Evolutionary conservation across 2,888 invertebrate genomes (phyloP).

Genomic region (Odontomyia ornata): DNA sequence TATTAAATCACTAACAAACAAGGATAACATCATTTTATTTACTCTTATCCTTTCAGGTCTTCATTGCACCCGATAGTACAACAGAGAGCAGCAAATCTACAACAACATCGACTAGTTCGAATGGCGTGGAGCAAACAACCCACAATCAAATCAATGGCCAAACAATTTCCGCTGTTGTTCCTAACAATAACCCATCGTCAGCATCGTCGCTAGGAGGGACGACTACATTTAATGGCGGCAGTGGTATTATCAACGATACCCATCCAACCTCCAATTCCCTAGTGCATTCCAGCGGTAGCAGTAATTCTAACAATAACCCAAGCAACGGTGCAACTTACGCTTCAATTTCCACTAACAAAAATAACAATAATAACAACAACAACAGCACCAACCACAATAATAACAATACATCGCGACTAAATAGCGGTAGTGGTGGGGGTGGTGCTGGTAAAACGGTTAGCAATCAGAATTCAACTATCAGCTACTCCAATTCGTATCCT

Average conservation of each 20-base stretch:
- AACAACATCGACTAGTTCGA: constrained; percentile 37
- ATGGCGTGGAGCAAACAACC: constrained; percentile 48
- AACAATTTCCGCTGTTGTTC: constrained; percentile 23
- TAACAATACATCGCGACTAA: constrained; percentile 51
- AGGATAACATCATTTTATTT: no score
- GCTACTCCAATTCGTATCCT: constrained; percentile 45
- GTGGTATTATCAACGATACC: constrained; percentile 45
- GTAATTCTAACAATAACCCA: constrained; percentile 42
- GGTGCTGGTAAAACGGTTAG: constrained; percentile 22
- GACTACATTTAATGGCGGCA: neutral
- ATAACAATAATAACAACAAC: constrained; percentile 44
- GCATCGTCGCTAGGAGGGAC: constrained; percentile 17
- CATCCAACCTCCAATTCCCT: constrained; percentile 48
- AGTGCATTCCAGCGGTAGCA: constrained; percentile 43
- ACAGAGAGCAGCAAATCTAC: constrained; percentile 51
- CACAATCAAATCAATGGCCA: constrained; percentile 49
- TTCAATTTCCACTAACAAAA: constrained; percentile 38
- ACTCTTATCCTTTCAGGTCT: constrained; percentile 52
- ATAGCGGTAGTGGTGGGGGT: constrained; percentile 54
- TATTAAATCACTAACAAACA: no score
- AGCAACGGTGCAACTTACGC: constrained; percentile 42
- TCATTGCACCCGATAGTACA: constrained; percentile 57
- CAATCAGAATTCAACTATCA: constrained; percentile 41
- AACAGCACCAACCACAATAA: constrained; percentile 44
- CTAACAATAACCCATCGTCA: constrained; percentile 46